A percentile compares a stretch with the other conserved stretches of the same genome.
Conservation (phyloP, 2,888 invertebrate genomes). For the Sarcophaga variegata region DNA sequence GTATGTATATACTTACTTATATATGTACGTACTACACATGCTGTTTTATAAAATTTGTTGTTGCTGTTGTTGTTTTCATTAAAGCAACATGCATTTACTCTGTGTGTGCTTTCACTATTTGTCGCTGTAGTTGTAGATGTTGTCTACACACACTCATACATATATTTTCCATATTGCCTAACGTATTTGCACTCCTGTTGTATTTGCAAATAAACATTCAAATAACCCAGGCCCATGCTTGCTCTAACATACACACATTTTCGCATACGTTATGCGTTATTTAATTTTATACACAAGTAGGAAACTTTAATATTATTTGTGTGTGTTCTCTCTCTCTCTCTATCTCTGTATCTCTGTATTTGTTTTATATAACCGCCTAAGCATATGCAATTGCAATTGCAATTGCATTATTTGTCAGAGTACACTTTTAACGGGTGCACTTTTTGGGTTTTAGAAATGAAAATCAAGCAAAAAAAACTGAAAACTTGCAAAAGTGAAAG, state of each 20-base stretch:
- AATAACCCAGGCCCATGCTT: background rate
- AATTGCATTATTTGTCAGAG: too few species aligned
- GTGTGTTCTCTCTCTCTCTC: background rate
- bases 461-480: too few species aligned
- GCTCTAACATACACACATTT: slow-evolving; percentile 38
- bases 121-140: too few species aligned
- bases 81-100: slow-evolving; percentile 12
- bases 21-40: background rate
- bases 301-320: background rate
- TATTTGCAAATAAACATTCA: slow-evolving; percentile 8
- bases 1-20: background rate
- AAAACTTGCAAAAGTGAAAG: too few species aligned
- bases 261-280: slow-evolving; percentile 5
- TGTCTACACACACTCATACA: too few species aligned
- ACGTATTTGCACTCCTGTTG: background rate
- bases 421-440: too few species aligned
- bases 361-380: background rate
- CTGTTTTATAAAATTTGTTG: background rate
- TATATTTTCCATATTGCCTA: background rate
- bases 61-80: background rate
- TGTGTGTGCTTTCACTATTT: background rate
- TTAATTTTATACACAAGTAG: slow-evolving; percentile 13
- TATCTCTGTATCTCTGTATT: background rate
- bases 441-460: too few species aligned
- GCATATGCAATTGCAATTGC: background rate